Conservation (phyloP, 2,797 vertebrate species). For the Typhlichthys eigenmanni region DNA sequence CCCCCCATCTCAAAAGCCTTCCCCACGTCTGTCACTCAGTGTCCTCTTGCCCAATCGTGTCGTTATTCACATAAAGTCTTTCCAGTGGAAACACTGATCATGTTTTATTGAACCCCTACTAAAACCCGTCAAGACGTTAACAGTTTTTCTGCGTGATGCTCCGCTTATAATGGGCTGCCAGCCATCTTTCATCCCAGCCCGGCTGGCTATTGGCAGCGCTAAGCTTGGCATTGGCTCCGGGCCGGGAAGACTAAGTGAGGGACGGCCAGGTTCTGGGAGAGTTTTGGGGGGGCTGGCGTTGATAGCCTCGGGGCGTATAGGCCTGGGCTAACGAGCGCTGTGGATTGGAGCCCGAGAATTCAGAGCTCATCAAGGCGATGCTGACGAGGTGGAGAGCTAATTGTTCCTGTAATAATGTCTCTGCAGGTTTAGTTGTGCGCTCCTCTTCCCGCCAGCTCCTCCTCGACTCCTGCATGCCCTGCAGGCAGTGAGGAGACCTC, state of each 20-base stretch:
- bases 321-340: constrained; percentile 30
- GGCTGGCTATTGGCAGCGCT: constrained; percentile 37
- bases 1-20: no score
- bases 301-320: constrained; percentile 13
- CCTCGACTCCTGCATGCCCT: constrained; percentile 15
- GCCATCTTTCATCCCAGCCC: constrained; percentile 14
- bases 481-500: constrained; percentile 45
- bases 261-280: constrained; percentile 15
- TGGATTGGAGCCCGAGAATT: constrained; percentile 14
- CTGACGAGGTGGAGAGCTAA: constrained; percentile 45
- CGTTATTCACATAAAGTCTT: constrained; percentile 4
- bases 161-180: constrained; percentile 22
- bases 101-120: constrained; percentile 21
- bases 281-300: constrained; percentile 15
- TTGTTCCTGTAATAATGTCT: constrained; percentile 29
- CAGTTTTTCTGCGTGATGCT: constrained; percentile 15
- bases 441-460: not conserved
- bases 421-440: constrained; percentile 1
- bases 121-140: constrained; percentile 23
- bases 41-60: constrained; percentile 6
- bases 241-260: constrained; percentile 4
- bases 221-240: constrained; percentile 21
- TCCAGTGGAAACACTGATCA: constrained; percentile 24
- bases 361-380: constrained; percentile 40
- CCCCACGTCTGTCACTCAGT: not conserved